phyloP scores from a whole-genome alignment of 2,888 invertebrate genomes.

The Rhimphoctona megacephalus region DNA sequence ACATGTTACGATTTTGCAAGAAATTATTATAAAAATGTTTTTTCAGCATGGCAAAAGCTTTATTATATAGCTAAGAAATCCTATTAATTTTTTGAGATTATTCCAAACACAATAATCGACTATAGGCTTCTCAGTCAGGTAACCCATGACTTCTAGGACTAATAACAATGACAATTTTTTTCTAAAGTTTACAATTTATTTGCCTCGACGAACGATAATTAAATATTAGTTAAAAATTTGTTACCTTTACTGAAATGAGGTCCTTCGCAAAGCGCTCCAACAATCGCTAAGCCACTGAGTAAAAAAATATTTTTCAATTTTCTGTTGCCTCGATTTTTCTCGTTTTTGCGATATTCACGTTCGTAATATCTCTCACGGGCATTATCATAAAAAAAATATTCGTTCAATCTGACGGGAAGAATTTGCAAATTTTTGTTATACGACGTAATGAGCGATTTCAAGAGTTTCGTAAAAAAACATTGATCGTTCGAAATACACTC shows the following conservation, averaged over 20 bases:
- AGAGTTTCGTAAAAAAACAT: background rate
- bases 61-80: too few relatives aligned
- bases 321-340: slow-evolving; percentile 41
- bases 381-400: slow-evolving; percentile 17
- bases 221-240: background rate
- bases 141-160: background rate
- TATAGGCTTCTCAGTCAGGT: too few relatives aligned
- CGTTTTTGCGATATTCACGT: slow-evolving; percentile 49
- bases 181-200: background rate
- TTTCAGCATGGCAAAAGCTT: too few relatives aligned
- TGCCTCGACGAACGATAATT: background rate
- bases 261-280: slow-evolving; percentile 74
- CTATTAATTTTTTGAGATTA: too few relatives aligned
- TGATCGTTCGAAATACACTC: slow-evolving; percentile 36
- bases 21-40: too few relatives aligned
- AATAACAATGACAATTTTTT: background rate
- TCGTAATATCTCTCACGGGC: background rate
- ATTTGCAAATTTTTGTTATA: slow-evolving; percentile 27
- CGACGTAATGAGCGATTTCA: slow-evolving; percentile 38
- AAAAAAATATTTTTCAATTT: slow-evolving; percentile 65
- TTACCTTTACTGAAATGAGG: slow-evolving; percentile 73
- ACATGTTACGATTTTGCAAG: too few relatives aligned
- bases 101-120: too few relatives aligned
- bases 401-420: background rate
- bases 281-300: slow-evolving; percentile 74